Evolutionary conservation across 2,113 vertebrate genomes (phyloP).

Genomic region (Megaceryle maxima): DNA sequence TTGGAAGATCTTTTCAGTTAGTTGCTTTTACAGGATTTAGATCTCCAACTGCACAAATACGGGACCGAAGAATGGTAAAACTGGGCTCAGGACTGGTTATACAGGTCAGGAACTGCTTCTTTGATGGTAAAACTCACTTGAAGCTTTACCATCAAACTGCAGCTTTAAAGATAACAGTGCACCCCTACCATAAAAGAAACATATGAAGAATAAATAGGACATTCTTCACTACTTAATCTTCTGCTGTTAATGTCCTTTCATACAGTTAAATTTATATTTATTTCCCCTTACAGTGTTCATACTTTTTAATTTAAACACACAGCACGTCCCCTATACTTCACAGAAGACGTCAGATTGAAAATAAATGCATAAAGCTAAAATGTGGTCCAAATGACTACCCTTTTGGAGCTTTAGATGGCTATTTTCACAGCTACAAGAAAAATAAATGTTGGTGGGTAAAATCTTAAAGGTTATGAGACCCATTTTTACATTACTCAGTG

Average conservation of each 20-base stretch:
- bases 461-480: neutral
- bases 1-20: neutral
- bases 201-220: neutral
- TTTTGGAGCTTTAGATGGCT: neutral
- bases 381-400: neutral
- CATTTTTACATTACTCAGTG: neutral
- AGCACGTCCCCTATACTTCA: neutral
- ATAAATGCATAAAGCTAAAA: neutral
- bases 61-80: accelerated
- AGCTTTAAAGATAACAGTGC: neutral
- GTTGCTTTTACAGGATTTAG: neutral
- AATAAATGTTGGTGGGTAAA: neutral
- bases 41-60: neutral
- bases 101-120: neutral
- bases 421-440: neutral
- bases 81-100: neutral
- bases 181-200: neutral
- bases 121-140: neutral
- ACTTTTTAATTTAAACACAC: neutral
- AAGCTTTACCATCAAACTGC: neutral
- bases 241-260: neutral
- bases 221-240: neutral
- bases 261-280: neutral
- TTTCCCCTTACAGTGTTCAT: neutral
- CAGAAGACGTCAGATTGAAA: neutral